Base-by-base conservation (phyloP, 2,113 vertebrate genomes). In the Calyptomena viridis region DNA sequence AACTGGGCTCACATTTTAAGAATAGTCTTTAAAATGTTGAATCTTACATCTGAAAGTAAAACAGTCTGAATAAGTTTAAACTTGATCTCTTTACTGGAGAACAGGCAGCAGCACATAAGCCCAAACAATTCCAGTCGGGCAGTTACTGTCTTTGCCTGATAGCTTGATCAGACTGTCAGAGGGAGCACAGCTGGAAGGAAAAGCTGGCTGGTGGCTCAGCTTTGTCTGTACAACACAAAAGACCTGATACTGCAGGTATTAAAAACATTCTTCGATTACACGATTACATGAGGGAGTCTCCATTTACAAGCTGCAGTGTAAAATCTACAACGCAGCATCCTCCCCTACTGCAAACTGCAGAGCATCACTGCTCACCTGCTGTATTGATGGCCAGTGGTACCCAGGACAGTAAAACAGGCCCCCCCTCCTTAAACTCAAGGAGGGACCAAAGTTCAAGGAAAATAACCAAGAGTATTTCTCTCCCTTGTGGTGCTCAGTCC, bases 301-400 rank as follows among this genome's bases (percentile, higher is more conserved):
- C 4, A 3, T 37, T 63, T 71, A 14, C 30, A 62, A 62, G 50
- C 37, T 30, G 53, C 1, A 0, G 14, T 5, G 17, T 63, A 59
- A 81, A 72, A 78, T 40, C 55, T 14, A 53, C 12, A 3, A 11
- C 3, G 12, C n/a, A 55, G 18, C 13, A 28, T 60, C 59, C 35
- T 27, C 73, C 10, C 33, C 37, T 9, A 33, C 2, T 23, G 11
- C 40, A 93, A 77, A 92, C 16, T 31, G 17, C 56, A 72, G 30
- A 81, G 53, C 44, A 83, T 52, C 1, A 0, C 37, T 56, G 49
- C 50, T 75, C 0, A 0, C 49, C 49, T 47, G 11, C 62, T 3
- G 1, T n/a, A 52, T 12, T 0, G 1, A 49, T 1, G 6, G n/a
- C 59, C 0, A 0, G 30, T 31, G 33, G 35, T 58, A 78, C 16